Evolutionary conservation across 2,797 vertebrate species (phyloP).

Genomic region (Rallus crepitans): DNA sequence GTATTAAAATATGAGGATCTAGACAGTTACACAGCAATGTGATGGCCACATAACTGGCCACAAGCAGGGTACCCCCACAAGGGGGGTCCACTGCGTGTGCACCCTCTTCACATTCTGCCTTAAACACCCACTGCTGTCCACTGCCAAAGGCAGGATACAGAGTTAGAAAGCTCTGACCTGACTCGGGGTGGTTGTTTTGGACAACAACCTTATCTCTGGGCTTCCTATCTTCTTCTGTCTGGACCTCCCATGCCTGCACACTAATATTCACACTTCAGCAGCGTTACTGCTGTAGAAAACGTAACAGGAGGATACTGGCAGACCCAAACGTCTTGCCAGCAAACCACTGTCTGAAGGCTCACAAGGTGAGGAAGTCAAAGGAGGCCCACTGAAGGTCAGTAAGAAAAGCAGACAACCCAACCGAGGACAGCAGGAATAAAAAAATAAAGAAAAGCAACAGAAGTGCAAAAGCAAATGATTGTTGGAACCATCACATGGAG

Average conservation of each 20-base stretch:
- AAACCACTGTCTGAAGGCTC: neutral
- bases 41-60: neutral
- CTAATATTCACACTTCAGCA: neutral
- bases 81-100: accelerated
- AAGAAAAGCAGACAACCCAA: neutral
- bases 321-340: neutral
- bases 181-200: neutral
- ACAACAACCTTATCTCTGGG: neutral
- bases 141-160: neutral
- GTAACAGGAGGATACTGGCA: neutral
- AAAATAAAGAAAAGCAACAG: neutral
- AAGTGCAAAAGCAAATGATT: neutral
- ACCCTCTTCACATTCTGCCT: neutral
- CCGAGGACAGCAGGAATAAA: neutral
- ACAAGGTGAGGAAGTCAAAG: neutral
- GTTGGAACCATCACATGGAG: neutral
- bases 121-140: neutral
- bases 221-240: neutral
- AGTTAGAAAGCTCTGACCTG: neutral
- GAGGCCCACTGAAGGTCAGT: neutral
- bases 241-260: neutral
- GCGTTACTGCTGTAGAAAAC: accelerated
- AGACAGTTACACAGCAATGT: neutral
- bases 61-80: neutral
- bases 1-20: neutral